A percentile compares a stretch with the other conserved stretches of the same genome.
Conservation (phyloP, 2,888 invertebrate genomes). For the Macrostomum cliftonense region DNA sequence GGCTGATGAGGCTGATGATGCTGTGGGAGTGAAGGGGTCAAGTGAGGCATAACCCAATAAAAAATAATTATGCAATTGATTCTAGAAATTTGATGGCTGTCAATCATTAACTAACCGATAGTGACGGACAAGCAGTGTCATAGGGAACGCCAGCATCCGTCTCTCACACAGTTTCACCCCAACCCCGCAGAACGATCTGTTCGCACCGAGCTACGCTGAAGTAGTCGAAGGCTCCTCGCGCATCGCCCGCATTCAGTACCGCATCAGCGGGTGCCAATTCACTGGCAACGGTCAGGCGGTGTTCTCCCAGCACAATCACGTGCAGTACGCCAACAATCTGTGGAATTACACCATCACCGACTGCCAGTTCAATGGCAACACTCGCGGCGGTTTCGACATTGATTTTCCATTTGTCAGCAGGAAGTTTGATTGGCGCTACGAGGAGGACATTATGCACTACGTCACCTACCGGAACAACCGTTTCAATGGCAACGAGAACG, state of each 20-base stretch:
- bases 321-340: constrained; percentile 82
- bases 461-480: constrained; percentile 15
- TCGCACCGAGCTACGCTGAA: constrained; percentile 30
- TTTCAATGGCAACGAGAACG: constrained; percentile 65
- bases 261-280: constrained; percentile 64
- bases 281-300: constrained; percentile 64
- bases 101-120: no score
- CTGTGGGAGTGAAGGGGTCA: no score
- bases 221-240: constrained; percentile 48
- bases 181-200: constrained; percentile 23
- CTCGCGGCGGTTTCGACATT: constrained; percentile 65
- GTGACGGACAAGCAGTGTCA: no score
- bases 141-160: no score
- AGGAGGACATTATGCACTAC: background rate
- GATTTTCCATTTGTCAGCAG: constrained; percentile 60
- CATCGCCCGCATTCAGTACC: constrained; percentile 69
- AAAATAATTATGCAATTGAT: no score
- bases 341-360: constrained; percentile 81
- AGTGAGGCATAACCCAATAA: no score
- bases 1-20: no score
- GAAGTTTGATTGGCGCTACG: constrained; percentile 10
- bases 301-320: constrained; percentile 66
- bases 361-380: constrained; percentile 64
- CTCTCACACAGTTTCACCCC: no score
- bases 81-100: no score